Conservation (phyloP, 2,113 vertebrate species). For the Merops nubicus region DNA sequence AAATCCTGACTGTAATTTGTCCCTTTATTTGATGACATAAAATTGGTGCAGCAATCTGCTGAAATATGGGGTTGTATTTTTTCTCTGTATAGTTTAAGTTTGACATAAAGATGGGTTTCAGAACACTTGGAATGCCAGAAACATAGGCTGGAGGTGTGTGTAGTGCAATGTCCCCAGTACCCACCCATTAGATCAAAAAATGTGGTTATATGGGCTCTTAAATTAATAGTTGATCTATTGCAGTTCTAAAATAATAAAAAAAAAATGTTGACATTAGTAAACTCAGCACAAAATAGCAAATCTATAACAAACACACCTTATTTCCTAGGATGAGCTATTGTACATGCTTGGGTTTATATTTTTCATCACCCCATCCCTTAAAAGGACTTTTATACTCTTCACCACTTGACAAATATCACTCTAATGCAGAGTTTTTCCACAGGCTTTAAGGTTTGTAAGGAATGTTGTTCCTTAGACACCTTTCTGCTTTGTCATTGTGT, state of each 20-base stretch:
- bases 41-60: background rate
- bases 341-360: background rate
- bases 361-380: background rate
- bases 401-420: background rate
- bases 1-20: background rate
- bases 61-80: background rate
- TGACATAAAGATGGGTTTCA: background rate
- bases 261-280: background rate
- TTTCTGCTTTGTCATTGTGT: background rate
- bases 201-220: background rate
- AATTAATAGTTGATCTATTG: background rate
- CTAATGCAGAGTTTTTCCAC: background rate
- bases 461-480: background rate
- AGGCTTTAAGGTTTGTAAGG: background rate
- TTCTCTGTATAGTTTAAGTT: background rate
- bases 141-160: fast-evolving
- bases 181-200: background rate
- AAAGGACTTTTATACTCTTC: background rate
- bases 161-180: background rate
- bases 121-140: background rate
- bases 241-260: background rate
- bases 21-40: background rate
- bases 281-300: background rate
- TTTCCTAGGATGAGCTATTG: background rate
- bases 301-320: background rate